These are phyloP conservation scores for Cepaea nemoralis DNA, from an alignment of 1,140 invertebrate species.

Conservation along the genomic window DNA sequence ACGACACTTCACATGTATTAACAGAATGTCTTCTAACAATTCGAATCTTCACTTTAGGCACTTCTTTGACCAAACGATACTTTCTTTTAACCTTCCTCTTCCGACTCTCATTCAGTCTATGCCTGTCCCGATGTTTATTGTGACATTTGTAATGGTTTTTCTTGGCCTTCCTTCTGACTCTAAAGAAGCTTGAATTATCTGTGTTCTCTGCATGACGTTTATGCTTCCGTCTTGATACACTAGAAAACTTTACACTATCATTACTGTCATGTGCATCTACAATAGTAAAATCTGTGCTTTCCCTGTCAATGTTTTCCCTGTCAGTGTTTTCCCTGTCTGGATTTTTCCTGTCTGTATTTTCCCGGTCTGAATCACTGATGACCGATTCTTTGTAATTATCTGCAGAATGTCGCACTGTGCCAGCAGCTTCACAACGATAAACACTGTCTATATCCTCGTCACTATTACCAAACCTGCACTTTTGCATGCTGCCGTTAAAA, in stretches of 20 bases:
- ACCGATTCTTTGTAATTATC: neutral
- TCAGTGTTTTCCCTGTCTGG: too few relatives aligned
- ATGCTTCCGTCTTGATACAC: neutral
- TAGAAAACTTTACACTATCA: neutral
- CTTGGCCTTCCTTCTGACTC: neutral
- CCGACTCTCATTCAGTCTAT: neutral
- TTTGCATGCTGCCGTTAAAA: too few relatives aligned
- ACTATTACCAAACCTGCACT: too few relatives aligned
- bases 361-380: neutral
- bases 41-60: constrained; percentile 25
- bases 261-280: too few relatives aligned
- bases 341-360: too few relatives aligned
- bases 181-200: neutral
- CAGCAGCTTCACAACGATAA: neutral
- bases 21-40: constrained; percentile 13
- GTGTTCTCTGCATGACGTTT: neutral
- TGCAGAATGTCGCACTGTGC: too few relatives aligned
- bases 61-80: neutral
- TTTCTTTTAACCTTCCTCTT: constrained; percentile 12
- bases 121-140: neutral
- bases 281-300: too few relatives aligned
- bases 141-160: neutral
- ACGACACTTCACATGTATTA: neutral
- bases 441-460: too few relatives aligned
- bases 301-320: too few relatives aligned